These are phyloP conservation scores for Paradoxurus hermaphroditus DNA, from an alignment of 2,113 vertebrate species.

Conservation along the genomic window DNA sequence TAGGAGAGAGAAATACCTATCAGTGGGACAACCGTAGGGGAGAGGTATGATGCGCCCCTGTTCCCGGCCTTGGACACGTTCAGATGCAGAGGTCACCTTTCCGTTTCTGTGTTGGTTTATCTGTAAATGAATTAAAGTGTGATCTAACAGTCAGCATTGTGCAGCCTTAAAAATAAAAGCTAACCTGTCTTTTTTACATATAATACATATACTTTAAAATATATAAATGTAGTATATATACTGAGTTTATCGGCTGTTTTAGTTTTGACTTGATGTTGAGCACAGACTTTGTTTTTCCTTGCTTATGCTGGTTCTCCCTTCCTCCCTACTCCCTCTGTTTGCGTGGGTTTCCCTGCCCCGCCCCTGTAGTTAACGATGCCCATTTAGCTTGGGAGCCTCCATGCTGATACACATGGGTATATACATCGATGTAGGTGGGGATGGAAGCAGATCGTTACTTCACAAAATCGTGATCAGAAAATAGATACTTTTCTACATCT, in stretches of 20 bases:
- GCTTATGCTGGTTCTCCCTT: background rate
- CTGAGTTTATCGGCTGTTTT: background rate
- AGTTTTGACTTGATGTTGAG: background rate
- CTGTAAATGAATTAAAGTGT: constrained; percentile 63
- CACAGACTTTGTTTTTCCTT: background rate
- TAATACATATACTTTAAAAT: background rate
- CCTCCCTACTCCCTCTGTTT: background rate
- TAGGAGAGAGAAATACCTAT: background rate
- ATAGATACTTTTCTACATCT: background rate
- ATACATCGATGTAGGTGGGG: background rate
- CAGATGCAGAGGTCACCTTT: constrained; percentile 53
- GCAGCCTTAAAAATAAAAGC: constrained; percentile 49
- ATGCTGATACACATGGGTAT: background rate
- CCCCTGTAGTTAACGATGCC: background rate
- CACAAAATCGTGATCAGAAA: background rate
- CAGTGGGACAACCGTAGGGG: background rate
- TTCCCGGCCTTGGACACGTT: constrained; percentile 50
- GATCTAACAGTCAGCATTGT: constrained; percentile 47
- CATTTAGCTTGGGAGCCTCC: background rate
- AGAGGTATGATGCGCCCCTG: constrained; percentile 37
- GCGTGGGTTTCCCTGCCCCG: background rate
- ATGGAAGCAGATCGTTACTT: background rate
- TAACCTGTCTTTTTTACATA: background rate
- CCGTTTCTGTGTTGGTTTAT: constrained; percentile 68
- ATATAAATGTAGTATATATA: background rate